Evolutionary conservation across 1,140 invertebrate genomes (phyloP), one percentile per base, ranked within the genome.

Genomic region (Drosophila bifasciata): DNA sequence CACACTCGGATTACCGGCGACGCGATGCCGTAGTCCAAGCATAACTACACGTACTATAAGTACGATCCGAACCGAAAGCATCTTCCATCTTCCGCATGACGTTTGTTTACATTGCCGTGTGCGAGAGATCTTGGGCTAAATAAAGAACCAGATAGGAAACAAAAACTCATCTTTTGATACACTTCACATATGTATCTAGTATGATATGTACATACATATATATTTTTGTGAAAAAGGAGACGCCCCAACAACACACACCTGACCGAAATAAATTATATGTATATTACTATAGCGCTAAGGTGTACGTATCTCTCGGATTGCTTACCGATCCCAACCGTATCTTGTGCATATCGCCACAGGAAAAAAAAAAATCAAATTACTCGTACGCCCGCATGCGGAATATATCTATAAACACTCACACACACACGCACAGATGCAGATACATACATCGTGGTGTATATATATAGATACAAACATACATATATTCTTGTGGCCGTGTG

Each of bases 31-130:
- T 67, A 76, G 72, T 55, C 72, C 75, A 88, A 88, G 83, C 83
- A 88, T 88, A 83, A 88, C 83, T 88, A 59, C 83, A 88, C 84
- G 83, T 88, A 85, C 59, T 46, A 84, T 86, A n/a, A n/a, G n/a
- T n/a, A 85, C 57, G 16, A 53, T 62, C 50, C 51, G 36, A 11
- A 50, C 63, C 36, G 36, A 15, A 46, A 41, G 39, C 45, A 44
- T 53, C 32, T 52, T 59, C 44, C 57, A 86, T 81, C 81, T 86
- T 85, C 83, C 81, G 81, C 83, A 77, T 85, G 77, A 81, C 81
- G 73, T 68, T 70, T 84, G 70, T 50, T 49, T 52, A 40, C 44
- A 5, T 11, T 13, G 32, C 32, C 32, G 32, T 36, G 8, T n/a
- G 50, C 13, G n/a, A n/a, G 25, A 32, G 50, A 36, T 13, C 67